These are phyloP conservation scores for Oreonectes daqikongensis DNA, from an alignment of 2,797 vertebrate species.

Conservation along the genomic window DNA sequence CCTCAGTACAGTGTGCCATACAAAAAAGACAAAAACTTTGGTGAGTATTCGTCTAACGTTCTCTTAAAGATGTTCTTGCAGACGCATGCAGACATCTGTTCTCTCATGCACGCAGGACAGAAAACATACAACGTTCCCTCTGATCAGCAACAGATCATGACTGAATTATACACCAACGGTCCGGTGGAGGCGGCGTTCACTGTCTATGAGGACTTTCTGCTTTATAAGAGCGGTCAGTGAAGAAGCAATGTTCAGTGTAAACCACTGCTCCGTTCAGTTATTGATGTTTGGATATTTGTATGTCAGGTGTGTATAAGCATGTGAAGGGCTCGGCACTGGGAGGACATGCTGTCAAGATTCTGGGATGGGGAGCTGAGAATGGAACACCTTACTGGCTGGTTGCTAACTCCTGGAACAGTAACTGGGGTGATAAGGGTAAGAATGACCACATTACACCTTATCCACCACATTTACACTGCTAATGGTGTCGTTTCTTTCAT, in stretches of 20 bases:
- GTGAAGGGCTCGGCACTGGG: slow-evolving; percentile 82
- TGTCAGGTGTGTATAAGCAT: slow-evolving; percentile 86
- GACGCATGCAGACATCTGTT: not conserved
- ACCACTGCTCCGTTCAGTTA: too few relatives aligned
- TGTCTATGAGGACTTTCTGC: slow-evolving; percentile 87
- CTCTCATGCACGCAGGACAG: slow-evolving; percentile 68
- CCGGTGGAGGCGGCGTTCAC: slow-evolving; percentile 89
- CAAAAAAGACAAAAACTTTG: slow-evolving; percentile 85
- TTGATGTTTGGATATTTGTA: too few relatives aligned
- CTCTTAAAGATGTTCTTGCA: too few relatives aligned
- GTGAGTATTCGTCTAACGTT: slow-evolving; percentile 68
- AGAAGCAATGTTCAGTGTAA: too few relatives aligned
- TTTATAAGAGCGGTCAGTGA: slow-evolving; percentile 84
- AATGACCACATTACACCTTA: not conserved
- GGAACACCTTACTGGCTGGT: slow-evolving; percentile 88
- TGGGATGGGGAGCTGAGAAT: slow-evolving; percentile 90
- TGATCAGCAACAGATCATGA: slow-evolving; percentile 85
- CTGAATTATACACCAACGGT: slow-evolving; percentile 88
- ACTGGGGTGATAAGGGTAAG: slow-evolving; percentile 93
- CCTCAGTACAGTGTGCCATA: slow-evolving; percentile 82
- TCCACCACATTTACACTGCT: not conserved
- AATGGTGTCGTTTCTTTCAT: not conserved
- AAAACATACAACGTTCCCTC: slow-evolving; percentile 77
- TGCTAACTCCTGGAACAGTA: slow-evolving; percentile 94
- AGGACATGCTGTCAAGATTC: slow-evolving; percentile 88